Conservation (phyloP, 2,113 vertebrate species). For the Gavialis gangeticus region DNA sequence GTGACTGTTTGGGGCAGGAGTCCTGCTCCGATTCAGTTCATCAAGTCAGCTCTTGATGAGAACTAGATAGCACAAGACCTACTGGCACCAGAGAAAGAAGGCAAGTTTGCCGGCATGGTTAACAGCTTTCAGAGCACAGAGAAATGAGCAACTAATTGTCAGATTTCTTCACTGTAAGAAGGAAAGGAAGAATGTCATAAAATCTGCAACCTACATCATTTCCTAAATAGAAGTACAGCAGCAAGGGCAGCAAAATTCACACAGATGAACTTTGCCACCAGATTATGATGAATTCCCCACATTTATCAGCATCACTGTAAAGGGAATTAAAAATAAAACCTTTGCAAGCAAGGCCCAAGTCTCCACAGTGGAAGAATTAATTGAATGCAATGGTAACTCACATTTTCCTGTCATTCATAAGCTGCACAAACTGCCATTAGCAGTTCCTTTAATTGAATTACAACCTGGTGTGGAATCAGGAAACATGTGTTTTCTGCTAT, state of each 20-base stretch:
- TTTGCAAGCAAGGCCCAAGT: background rate
- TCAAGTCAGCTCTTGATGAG: background rate
- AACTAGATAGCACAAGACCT: background rate
- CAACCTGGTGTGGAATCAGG: constrained; percentile 8
- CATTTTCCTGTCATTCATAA: constrained; percentile 46
- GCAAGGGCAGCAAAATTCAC: constrained; percentile 2
- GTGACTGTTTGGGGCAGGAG: background rate
- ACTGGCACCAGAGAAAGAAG: background rate
- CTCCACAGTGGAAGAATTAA: background rate
- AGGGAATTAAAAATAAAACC: constrained; percentile 23
- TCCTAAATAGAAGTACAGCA: constrained; percentile 8
- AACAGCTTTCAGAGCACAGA: background rate
- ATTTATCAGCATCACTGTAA: background rate
- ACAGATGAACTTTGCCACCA: constrained; percentile 40
- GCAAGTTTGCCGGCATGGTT: background rate
- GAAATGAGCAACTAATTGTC: background rate
- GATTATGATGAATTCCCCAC: constrained; percentile 24
- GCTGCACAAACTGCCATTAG: background rate
- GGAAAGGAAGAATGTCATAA: constrained; percentile 14
- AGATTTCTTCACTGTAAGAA: background rate
- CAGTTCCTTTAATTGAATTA: constrained; percentile 56
- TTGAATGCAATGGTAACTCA: constrained; percentile 20
- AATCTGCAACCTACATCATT: constrained; percentile 18
- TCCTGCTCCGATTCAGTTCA: background rate
- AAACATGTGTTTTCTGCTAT: background rate